phyloP scores from a whole-genome alignment of 2,797 vertebrate species.

The Miopithecus talapoin region DNA sequence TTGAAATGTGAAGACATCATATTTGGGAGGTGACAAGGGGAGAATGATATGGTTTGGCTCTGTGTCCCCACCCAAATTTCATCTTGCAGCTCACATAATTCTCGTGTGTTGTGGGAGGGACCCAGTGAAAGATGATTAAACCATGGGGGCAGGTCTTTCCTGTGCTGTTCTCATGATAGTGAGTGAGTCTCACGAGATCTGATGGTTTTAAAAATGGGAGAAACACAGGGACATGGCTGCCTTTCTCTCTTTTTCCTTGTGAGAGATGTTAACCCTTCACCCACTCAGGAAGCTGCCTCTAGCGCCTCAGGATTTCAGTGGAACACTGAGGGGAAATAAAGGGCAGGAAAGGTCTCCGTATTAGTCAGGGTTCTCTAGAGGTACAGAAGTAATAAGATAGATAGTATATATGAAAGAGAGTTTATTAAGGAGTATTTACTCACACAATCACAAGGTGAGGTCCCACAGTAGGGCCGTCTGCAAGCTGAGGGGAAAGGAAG shows the following conservation, averaged over 20 bases:
- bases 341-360: not conserved
- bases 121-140: not conserved
- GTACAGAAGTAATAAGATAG: not conserved
- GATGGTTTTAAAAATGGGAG: not conserved
- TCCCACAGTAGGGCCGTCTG: not conserved
- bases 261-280: not conserved
- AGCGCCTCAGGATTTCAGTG: not conserved
- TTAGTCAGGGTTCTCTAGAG: not conserved
- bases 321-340: not conserved
- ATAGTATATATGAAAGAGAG: not conserved
- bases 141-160: not conserved
- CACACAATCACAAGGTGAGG: not conserved
- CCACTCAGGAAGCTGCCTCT: not conserved
- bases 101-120: not conserved
- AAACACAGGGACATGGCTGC: not conserved
- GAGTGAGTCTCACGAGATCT: not conserved
- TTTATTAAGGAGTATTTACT: not conserved
- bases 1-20: not conserved
- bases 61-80: not conserved
- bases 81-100: not conserved
- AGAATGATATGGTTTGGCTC: not conserved
- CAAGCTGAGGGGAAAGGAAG: not conserved
- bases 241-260: not conserved
- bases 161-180: not conserved
- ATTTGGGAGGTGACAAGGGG: not conserved